A percentile compares a stretch with the other conserved stretches of the same genome.
Conservation (phyloP, 2,797 vertebrate genomes). For the Cyclopterus lumpus region DNA sequence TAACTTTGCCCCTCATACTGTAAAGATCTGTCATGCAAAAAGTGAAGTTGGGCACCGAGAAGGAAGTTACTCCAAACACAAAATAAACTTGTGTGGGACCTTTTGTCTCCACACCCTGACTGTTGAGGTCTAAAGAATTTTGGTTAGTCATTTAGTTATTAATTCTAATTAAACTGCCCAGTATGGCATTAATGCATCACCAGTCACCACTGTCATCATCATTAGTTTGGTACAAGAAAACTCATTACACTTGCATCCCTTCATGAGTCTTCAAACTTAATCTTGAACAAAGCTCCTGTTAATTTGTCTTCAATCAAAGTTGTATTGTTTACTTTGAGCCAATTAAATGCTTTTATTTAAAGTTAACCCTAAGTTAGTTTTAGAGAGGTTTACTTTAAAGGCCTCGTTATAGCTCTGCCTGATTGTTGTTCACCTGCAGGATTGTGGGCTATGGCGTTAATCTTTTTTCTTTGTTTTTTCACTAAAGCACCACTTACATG, state of each 20-base stretch:
- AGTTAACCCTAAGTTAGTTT: background rate
- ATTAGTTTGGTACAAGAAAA: slow-evolving; percentile 18
- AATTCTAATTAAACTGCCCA: slow-evolving; percentile 31
- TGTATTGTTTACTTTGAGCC: background rate
- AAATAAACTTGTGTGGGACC: background rate
- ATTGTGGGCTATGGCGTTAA: background rate
- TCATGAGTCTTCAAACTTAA: background rate
- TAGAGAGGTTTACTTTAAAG: slow-evolving; percentile 8
- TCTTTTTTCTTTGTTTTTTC: background rate
- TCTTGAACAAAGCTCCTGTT: background rate
- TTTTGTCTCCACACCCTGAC: background rate
- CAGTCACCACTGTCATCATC: slow-evolving; percentile 20
- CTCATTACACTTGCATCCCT: slow-evolving; percentile 14
- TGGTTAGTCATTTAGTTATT: slow-evolving; percentile 31
- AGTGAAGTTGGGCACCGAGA: background rate
- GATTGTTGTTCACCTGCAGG: background rate
- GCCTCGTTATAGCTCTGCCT: background rate
- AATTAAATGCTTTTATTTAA: background rate
- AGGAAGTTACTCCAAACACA: background rate
- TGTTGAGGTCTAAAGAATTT: slow-evolving; percentile 8
- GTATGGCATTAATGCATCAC: slow-evolving; percentile 28
- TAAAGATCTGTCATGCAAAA: background rate
- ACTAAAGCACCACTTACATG: background rate
- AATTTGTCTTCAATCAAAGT: background rate
- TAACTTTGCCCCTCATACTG: background rate